Evolutionary conservation across 1,140 invertebrate genomes (phyloP), one percentile per base, ranked within the genome.

Genomic region (Semibalanus balanoides): DNA sequence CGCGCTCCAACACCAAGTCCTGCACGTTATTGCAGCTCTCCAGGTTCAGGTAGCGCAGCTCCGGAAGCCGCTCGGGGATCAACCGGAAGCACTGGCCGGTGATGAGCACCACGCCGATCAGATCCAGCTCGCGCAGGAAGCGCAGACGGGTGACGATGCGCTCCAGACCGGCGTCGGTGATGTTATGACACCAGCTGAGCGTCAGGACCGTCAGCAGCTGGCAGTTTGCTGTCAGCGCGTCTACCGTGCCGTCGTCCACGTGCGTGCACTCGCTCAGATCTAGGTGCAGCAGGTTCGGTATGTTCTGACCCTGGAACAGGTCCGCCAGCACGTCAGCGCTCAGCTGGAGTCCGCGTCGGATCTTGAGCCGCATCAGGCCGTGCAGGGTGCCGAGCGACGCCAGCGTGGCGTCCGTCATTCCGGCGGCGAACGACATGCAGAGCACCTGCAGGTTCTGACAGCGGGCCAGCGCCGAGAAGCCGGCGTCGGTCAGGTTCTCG

Each of bases 171-270:
- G 30, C 35, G 43, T 81, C 80, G 0, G 80, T 81, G 30, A 81
- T 76, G 9, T 81, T 79, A 79, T 78, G 79, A 74, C 80, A 81
- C 79, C 80, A 80, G 43, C 75, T 74, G n/a, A 81, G 75, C 28
- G 70, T 74, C 31, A 81, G 28, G 31, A 74, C 74, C 40, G 64
- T 35, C 22, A 81, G 73, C 9, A 51, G 43, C 17, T 70, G 73
- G 64, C 79, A 79, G 72, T 51, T 78, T 0, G n/a, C 29, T 11
- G 78, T 74, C 71, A 81, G 51, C 28, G 76, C 77, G 28, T 72
- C 35, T 31, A 80, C 31, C 27, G 77, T 78, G 19, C 30, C 29
- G 71, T 81, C 80, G 72, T 80, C 77, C 69, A 81, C n/a, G 30
- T 40, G 75, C 31, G 75, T 76, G 74, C 80, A 81, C 28, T 79